A percentile compares a stretch with the other conserved stretches of the same genome.
Evolutionary conservation across 2,888 invertebrate species (phyloP).

Genomic region (Imbricaverruca yamaguchii): DNA sequence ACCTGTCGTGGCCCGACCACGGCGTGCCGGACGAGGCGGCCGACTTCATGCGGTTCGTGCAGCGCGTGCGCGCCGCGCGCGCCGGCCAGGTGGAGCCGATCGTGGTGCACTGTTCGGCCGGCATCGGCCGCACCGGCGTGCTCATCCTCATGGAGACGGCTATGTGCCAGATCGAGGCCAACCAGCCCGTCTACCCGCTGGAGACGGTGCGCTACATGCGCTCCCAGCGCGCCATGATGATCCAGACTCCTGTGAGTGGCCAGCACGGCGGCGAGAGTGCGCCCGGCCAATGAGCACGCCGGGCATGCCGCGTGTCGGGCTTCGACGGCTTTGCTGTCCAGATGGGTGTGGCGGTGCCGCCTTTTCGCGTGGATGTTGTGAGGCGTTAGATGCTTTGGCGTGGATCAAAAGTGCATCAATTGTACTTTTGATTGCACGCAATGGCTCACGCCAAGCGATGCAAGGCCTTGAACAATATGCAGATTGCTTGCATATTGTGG

Average conservation of each 20-base stretch:
- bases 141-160: constrained; percentile 97
- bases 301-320: neutral
- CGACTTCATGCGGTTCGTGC: constrained; percentile 85
- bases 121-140: constrained; percentile 96
- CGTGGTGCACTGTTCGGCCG: constrained; percentile 96
- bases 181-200: constrained; percentile 91
- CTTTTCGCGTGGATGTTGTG: no score
- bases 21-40: constrained; percentile 91
- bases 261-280: neutral
- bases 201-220: constrained; percentile 92
- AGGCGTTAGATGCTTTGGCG: no score
- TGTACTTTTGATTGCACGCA: no score
- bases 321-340: neutral
- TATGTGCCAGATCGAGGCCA: constrained; percentile 79
- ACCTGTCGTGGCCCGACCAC: constrained; percentile 89
- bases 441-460: no score
- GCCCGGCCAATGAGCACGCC: neutral
- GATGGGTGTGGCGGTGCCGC: no score
- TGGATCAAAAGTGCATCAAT: no score
- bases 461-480: no score
- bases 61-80: constrained; percentile 55
- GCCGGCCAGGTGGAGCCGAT: constrained; percentile 8
- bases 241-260: constrained; percentile 69
- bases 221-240: constrained; percentile 95
- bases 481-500: no score